Base-by-base conservation (phyloP, 2,888 invertebrate species). In the Mimas tiliae region DNA sequence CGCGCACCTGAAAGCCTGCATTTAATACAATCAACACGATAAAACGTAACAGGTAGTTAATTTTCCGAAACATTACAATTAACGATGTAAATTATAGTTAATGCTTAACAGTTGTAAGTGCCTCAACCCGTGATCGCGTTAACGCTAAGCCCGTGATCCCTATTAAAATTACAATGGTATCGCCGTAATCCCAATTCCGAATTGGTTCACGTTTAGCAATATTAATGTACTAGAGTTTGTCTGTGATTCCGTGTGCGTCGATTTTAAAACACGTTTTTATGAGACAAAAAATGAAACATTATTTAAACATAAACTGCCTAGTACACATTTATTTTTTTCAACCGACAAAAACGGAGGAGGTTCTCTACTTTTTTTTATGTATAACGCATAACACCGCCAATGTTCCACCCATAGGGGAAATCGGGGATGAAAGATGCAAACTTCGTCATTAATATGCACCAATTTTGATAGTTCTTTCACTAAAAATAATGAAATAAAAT, bases 161-260 rank as follows among this genome's bases (percentile, higher is more conserved):
- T 38, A 58, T 58, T 42, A 58, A 19, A 58, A 58, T 58, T 11
- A 42, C 19, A 19, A 19, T 38, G 19, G 38, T 58, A 19, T 58
- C 38, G 42, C n/a, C 7, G n/a, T 58, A 38, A 55, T 55, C 38
- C 34, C 34, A 38, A 38, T 42, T 8, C n/a, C 9, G 38, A 42
- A 42, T 42, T 42, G 19, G 16, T 16, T 52, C 52, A 27, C 38
- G 16, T 19, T 55, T n/a, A 55, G 16, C 33, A 55, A 16, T 38
- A 55, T 38, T 16, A 16, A 38, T 16, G 6, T 48, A 45, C 0
- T 14, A 6, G 45, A 45, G 1, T 14, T 11, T 14, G 12, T 45
- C 45, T 7, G 14, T 14, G 45, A 11, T 27, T 27, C 27, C 2
- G 27, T 52, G 27, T 12, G 14, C 6, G 19, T 14, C 4, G 21